Conservation (phyloP, 2,113 vertebrate species). For the Empidonax traillii region DNA sequence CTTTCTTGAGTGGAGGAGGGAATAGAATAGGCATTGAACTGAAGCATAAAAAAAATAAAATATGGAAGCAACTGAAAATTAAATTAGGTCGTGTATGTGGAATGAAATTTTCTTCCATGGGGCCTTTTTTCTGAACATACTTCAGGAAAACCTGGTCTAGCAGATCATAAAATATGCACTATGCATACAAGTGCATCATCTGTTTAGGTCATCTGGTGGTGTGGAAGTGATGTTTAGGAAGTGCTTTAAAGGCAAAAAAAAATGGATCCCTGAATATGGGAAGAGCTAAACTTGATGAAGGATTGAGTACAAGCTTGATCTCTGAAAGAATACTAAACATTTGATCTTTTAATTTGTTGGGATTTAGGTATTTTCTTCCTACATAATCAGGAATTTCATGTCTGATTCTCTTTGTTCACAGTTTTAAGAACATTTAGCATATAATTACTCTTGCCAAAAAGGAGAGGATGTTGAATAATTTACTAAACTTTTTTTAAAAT, state of each 20-base stretch:
- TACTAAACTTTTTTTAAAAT: not conserved
- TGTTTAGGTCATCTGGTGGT: not conserved
- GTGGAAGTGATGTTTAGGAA: not conserved
- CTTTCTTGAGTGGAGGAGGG: not conserved
- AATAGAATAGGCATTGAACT: not conserved
- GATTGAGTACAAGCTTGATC: accelerated
- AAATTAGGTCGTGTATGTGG: not conserved
- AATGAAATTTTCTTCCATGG: not conserved
- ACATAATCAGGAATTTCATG: not conserved
- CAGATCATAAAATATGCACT: not conserved
- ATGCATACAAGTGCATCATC: not conserved
- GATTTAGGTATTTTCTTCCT: not conserved
- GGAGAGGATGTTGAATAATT: not conserved
- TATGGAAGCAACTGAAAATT: not conserved
- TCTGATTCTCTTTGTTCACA: not conserved
- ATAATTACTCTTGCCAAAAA: not conserved
- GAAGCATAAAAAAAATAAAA: not conserved
- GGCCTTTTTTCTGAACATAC: not conserved
- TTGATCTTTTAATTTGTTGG: not conserved
- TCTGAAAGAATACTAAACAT: not conserved
- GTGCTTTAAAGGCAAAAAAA: not conserved
- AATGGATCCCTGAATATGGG: not conserved
- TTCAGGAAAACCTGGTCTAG: not conserved
- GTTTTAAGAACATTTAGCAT: not conserved
- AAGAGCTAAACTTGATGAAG: not conserved